Evolutionary conservation across 2,888 invertebrate species (phyloP).

Genomic region (Mythimna lalbum): DNA sequence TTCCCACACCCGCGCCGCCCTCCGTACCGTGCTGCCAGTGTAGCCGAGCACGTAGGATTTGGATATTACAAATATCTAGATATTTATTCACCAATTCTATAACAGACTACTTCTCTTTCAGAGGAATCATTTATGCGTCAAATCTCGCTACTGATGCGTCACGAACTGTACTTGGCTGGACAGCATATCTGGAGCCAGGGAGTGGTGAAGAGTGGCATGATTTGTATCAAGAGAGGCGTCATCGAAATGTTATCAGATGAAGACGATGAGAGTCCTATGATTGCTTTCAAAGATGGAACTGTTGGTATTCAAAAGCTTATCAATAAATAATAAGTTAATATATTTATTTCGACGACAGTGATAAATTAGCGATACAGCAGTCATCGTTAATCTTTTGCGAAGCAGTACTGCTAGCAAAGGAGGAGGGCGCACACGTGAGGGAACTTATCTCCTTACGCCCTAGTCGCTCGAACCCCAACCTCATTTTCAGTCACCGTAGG

Average conservation of each 20-base stretch:
- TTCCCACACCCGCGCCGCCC: too few relatives aligned
- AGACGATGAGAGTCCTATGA: conserved; percentile 89
- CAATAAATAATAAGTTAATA: too few relatives aligned
- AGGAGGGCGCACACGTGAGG: too few relatives aligned
- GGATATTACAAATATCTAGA: neutral
- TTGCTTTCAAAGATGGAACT: conserved; percentile 87
- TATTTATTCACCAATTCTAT: neutral
- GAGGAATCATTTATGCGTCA: conserved; percentile 86
- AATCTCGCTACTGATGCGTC: conserved; percentile 82
- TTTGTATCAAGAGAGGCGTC: conserved; percentile 85
- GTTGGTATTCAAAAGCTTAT: conserved; percentile 70
- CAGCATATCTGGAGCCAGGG: conserved; percentile 86
- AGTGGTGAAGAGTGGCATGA: conserved; percentile 85
- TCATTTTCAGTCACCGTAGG: too few relatives aligned
- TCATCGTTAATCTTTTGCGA: too few relatives aligned
- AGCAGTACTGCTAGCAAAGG: too few relatives aligned
- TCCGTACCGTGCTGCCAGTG: too few relatives aligned
- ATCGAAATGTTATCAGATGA: conserved; percentile 89
- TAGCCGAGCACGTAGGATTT: too few relatives aligned
- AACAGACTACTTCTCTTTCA: conserved; percentile 47
- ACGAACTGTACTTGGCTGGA: conserved; percentile 82
- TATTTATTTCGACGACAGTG: too few relatives aligned
- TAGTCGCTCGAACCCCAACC: too few relatives aligned
- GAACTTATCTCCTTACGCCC: too few relatives aligned
- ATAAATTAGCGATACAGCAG: too few relatives aligned